phyloP scores from a whole-genome alignment of 2,113 vertebrate species.

The Corythornis madagascariensis region DNA sequence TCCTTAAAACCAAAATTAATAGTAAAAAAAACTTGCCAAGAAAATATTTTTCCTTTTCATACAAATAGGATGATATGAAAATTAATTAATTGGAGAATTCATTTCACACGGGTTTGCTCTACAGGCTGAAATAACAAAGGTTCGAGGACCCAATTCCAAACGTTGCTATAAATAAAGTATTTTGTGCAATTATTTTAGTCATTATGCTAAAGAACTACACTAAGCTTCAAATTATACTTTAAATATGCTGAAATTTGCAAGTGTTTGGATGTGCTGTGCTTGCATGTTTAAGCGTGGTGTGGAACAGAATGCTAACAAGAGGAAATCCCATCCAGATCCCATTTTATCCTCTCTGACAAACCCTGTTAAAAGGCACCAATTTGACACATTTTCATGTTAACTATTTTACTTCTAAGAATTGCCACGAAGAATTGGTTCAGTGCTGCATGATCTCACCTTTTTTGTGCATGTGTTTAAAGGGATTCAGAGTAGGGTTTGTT shows the following conservation, averaged over 20 bases:
- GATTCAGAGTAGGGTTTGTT: not conserved
- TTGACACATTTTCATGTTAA: not conserved
- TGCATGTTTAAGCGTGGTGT: constrained; percentile 14
- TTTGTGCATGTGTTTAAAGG: not conserved
- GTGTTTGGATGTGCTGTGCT: not conserved
- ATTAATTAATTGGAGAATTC: constrained; percentile 24
- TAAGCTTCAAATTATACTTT: constrained; percentile 12
- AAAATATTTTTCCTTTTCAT: not conserved
- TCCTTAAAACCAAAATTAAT: not conserved
- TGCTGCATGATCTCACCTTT: not conserved
- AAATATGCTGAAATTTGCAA: constrained; percentile 26
- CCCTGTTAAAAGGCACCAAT: not conserved
- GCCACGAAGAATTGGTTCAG: not conserved
- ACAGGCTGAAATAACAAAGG: constrained; percentile 50
- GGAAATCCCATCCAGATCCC: not conserved
- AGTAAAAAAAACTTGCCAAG: not conserved
- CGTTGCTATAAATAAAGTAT: constrained; percentile 56
- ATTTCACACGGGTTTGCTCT: constrained; percentile 14
- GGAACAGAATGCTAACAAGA: not conserved
- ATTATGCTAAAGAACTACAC: constrained; percentile 40
- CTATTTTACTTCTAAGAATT: not conserved
- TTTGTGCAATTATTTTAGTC: constrained; percentile 48
- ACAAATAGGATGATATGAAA: not conserved
- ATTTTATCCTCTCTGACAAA: not conserved
- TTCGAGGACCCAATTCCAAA: constrained; percentile 52